Conservation (phyloP, 2,113 vertebrate genomes). For the Tetrao urogallus region DNA sequence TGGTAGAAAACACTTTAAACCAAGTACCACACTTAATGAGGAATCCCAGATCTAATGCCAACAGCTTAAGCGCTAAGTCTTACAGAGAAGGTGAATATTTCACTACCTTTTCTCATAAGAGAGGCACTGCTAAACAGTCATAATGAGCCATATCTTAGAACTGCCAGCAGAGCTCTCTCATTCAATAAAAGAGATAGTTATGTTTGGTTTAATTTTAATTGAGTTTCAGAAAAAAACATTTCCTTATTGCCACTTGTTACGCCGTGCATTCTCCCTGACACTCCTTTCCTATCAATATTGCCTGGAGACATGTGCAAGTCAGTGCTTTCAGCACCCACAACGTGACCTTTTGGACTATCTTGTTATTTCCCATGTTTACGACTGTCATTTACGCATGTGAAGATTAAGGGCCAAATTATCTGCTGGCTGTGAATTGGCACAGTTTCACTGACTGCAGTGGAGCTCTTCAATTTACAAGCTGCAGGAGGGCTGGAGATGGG, state of each 20-base stretch:
- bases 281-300: conserved; percentile 55
- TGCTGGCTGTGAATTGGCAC: neutral
- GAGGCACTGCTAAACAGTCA: neutral
- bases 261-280: neutral
- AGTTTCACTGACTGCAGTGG: neutral
- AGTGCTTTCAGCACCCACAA: conserved; percentile 4
- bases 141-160: conserved; percentile 7
- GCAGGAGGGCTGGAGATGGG: neutral
- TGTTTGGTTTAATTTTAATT: conserved; percentile 45
- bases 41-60: neutral
- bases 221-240: conserved; percentile 48
- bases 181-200: neutral
- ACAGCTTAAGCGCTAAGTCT: neutral
- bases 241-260: conserved; percentile 63
- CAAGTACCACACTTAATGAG: neutral
- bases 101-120: conserved; percentile 27
- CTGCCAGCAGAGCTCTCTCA: neutral
- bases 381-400: neutral
- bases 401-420: neutral
- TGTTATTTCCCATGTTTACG: conserved; percentile 41
- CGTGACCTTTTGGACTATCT: neutral
- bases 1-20: neutral
- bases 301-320: neutral
- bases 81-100: conserved; percentile 34
- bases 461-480: neutral